phyloP scores from a whole-genome alignment of 1,140 invertebrate genomes.

The Drosophila carrolli region DNA sequence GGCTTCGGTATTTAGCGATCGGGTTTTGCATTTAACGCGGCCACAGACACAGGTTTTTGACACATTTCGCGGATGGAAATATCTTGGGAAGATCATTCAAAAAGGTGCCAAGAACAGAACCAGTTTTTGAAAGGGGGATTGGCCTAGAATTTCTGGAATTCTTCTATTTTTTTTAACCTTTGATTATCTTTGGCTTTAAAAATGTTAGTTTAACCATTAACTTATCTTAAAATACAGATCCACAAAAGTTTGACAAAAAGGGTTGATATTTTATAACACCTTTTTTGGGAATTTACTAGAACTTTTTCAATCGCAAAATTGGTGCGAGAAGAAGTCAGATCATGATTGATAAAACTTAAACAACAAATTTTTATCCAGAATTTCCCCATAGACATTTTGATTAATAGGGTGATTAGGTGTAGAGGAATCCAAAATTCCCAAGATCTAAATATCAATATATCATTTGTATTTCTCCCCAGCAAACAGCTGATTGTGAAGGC shows the following conservation, averaged over 20 bases:
- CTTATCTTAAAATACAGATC: too few relatives aligned
- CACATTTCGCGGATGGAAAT: slow-evolving; percentile 33
- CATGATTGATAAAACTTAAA: not conserved
- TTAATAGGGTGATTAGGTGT: slow-evolving; percentile 11
- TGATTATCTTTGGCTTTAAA: not conserved
- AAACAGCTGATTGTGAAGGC: slow-evolving; percentile 37
- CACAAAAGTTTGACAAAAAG: slow-evolving; percentile 2
- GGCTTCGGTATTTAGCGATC: slow-evolving; percentile 45
- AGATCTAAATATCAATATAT: slow-evolving; percentile 4
- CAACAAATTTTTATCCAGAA: slow-evolving; percentile 1
- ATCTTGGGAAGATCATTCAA: slow-evolving; percentile 12
- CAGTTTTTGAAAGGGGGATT: slow-evolving; percentile 22
- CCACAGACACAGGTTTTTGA: slow-evolving; percentile 43
- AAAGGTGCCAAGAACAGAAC: slow-evolving; percentile 7
- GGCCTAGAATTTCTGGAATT: slow-evolving; percentile 25
- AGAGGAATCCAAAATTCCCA: slow-evolving; percentile 1
- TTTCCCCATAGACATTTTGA: slow-evolving; percentile 1
- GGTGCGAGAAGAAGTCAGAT: slow-evolving; percentile 1
- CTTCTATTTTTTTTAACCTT: too few relatives aligned
- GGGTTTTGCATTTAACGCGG: slow-evolving; percentile 57
- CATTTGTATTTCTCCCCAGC: slow-evolving; percentile 1
- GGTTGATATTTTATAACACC: not conserved
- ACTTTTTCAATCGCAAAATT: slow-evolving; percentile 4
- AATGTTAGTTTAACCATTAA: too few relatives aligned
- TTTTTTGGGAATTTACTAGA: slow-evolving; percentile 4